These are phyloP conservation scores for Melitaea cinxia DNA, from an alignment of 1,140 invertebrate genomes.

Conservation along the genomic window DNA sequence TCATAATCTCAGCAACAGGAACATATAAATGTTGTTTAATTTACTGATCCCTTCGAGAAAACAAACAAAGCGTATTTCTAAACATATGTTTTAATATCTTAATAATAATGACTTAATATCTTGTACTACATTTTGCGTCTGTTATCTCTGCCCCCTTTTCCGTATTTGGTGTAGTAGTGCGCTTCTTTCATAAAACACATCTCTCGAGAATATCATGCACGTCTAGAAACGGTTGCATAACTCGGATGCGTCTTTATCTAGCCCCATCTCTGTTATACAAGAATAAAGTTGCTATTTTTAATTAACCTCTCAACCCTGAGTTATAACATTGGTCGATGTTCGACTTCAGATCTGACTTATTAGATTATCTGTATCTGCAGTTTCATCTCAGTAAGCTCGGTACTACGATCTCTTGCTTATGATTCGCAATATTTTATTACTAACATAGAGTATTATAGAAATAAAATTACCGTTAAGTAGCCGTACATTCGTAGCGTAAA, in stretches of 20 bases:
- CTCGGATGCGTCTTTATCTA: constrained; percentile 63
- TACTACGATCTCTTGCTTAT: constrained; percentile 54
- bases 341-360: constrained; percentile 78
- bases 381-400: constrained; percentile 63
- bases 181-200: not conserved
- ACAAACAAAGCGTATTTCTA: not conserved
- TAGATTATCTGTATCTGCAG: constrained; percentile 77
- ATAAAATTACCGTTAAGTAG: not conserved
- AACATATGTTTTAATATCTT: not conserved
- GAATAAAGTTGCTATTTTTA: constrained; percentile 80
- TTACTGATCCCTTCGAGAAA: not conserved
- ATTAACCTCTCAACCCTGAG: constrained; percentile 79
- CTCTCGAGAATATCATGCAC: constrained; percentile 6
- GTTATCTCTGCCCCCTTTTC: not conserved
- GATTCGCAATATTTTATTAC: constrained; percentile 72
- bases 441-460: not conserved
- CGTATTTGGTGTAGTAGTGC: not conserved
- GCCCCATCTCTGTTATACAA: constrained; percentile 67
- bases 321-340: constrained; percentile 74
- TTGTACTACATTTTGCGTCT: not conserved
- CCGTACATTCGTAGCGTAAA: too few relatives aligned
- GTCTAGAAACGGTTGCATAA: constrained; percentile 50
- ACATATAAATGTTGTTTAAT: too few relatives aligned
- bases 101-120: constrained; percentile 3
- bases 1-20: too few relatives aligned